Percentiles rank a stretch among this genome's conserved stretches.
These are phyloP conservation scores for Jacana jacana DNA, from an alignment of 2,113 vertebrate species.

Conservation along the genomic window DNA sequence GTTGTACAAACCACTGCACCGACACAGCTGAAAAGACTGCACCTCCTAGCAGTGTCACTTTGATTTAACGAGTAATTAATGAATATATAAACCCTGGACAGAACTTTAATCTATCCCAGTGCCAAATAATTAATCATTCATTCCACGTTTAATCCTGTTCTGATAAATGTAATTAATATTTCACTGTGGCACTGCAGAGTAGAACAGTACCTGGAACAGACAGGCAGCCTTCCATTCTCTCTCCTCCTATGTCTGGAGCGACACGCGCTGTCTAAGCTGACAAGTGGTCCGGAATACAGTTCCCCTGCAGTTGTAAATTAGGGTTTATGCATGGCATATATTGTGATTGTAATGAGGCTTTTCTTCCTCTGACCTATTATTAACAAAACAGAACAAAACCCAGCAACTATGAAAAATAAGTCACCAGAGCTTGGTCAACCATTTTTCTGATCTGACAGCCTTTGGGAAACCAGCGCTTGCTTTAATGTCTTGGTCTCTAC, in stretches of 20 bases:
- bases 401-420: neutral
- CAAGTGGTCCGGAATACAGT: neutral
- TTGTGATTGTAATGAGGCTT: neutral
- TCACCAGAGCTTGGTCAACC: neutral
- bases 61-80: slow-evolving; percentile 56
- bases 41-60: neutral
- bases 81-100: slow-evolving; percentile 33
- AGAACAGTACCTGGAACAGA: slow-evolving; percentile 1
- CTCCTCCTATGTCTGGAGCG: neutral
- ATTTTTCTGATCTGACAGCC: neutral
- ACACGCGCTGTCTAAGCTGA: neutral
- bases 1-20: neutral
- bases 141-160: slow-evolving; percentile 31
- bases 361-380: neutral
- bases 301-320: neutral
- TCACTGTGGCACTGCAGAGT: slow-evolving; percentile 28
- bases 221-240: neutral
- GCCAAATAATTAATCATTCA: slow-evolving; percentile 55
- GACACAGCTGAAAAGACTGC: neutral
- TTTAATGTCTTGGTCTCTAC: neutral
- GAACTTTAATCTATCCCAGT: slow-evolving; percentile 41
- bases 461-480: neutral
- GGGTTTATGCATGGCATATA: neutral
- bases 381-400: neutral
- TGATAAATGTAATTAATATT: slow-evolving; percentile 61